phyloP scores from a whole-genome alignment of 2,797 vertebrate genomes.

The Crocidura indochinensis region DNA sequence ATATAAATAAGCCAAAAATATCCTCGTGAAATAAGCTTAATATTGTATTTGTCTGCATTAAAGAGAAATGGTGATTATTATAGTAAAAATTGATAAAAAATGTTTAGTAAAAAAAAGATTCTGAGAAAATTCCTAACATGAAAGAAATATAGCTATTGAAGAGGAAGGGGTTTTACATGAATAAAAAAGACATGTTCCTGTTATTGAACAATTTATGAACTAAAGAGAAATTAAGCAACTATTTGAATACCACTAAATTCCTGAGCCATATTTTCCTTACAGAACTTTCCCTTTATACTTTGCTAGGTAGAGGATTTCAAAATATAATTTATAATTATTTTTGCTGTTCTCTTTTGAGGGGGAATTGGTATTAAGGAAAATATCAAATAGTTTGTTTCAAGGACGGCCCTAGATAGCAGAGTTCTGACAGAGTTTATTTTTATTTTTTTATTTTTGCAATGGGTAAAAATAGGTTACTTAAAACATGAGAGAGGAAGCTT shows the following conservation, averaged over 20 bases:
- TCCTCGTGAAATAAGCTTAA: slow-evolving; percentile 18
- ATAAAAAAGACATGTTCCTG: slow-evolving; percentile 49
- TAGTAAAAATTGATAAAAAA: not conserved
- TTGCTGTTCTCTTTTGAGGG: slow-evolving; percentile 18
- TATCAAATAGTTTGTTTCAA: slow-evolving; percentile 9
- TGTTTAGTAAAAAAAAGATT: slow-evolving; percentile 12
- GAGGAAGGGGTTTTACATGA: slow-evolving; percentile 13
- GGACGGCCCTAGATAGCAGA: not conserved
- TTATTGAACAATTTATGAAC: slow-evolving; percentile 60
- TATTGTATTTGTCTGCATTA: slow-evolving; percentile 52
- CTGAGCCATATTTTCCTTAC: slow-evolving; percentile 33
- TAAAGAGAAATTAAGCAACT: slow-evolving; percentile 66
- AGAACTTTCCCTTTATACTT: slow-evolving; percentile 25
- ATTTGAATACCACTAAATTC: not conserved
- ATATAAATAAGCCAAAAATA: not conserved
- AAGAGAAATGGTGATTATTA: not conserved
- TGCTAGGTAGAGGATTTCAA: slow-evolving; percentile 11
- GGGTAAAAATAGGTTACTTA: not conserved
- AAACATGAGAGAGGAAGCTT: not conserved
- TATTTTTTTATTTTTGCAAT: not conserved
- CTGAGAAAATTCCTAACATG: slow-evolving; percentile 38
- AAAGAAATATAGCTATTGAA: not conserved
- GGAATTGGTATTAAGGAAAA: slow-evolving; percentile 56
- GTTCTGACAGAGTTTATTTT: slow-evolving; percentile 13
- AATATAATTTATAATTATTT: slow-evolving; percentile 58